phyloP scores from a whole-genome alignment of 2,797 vertebrate species.

The Holocentrus rufus region DNA sequence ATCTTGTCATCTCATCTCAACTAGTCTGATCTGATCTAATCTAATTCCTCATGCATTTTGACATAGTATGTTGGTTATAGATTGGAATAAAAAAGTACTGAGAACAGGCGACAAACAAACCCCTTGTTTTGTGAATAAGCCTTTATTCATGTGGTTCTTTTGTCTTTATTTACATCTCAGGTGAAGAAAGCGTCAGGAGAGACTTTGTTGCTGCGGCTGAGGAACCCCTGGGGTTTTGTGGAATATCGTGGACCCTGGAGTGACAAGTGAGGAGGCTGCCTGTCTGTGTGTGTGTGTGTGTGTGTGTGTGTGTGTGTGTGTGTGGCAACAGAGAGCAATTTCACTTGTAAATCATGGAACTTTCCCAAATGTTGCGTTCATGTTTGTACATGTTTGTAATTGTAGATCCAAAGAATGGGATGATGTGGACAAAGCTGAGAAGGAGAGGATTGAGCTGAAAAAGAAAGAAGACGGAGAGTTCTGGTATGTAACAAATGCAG shows the following conservation, averaged over 20 bases:
- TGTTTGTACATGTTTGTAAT: slow-evolving; percentile 32
- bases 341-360: slow-evolving; percentile 7
- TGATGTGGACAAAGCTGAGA: slow-evolving; percentile 72
- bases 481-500: slow-evolving; percentile 72
- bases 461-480: slow-evolving; percentile 84
- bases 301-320: slow-evolving; percentile 14
- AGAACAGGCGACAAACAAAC: background rate
- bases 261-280: slow-evolving; percentile 77
- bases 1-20: background rate
- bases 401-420: slow-evolving; percentile 81
- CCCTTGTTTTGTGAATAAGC: no score
- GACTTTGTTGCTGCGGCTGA: slow-evolving; percentile 77
- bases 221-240: slow-evolving; percentile 87
- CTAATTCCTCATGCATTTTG: no score
- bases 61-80: no score
- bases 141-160: slow-evolving; percentile 25
- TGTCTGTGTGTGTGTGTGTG: slow-evolving; percentile 9
- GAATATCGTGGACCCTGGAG: slow-evolving; percentile 86
- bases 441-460: slow-evolving; percentile 75
- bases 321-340: background rate
- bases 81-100: no score
- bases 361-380: slow-evolving; percentile 13
- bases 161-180: slow-evolving; percentile 61
- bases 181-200: slow-evolving; percentile 70
- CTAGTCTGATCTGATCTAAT: background rate